These are phyloP conservation scores for Pandion haliaetus DNA, from an alignment of 2,113 vertebrate species.

Conservation along the genomic window DNA sequence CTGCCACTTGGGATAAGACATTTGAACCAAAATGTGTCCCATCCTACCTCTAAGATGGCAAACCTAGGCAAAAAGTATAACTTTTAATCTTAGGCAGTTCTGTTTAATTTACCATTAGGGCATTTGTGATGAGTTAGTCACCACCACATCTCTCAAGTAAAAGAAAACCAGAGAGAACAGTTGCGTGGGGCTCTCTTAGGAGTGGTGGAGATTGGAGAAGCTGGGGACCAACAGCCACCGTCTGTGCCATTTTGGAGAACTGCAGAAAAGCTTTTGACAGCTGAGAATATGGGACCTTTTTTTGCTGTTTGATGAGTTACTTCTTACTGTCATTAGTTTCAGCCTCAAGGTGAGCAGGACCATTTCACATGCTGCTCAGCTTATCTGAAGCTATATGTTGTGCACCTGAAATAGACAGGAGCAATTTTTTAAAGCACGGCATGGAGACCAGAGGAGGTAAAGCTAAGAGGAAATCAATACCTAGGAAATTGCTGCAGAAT, in stretches of 20 bases:
- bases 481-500: background rate
- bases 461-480: conserved; percentile 18
- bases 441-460: background rate
- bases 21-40: background rate
- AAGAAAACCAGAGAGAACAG: background rate
- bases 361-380: background rate
- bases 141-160: background rate
- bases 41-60: background rate
- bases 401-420: background rate
- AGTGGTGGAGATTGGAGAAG: background rate
- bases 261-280: background rate
- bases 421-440: background rate
- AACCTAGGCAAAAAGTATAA: background rate
- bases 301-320: background rate
- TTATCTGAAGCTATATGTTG: background rate
- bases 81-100: background rate
- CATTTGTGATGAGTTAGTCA: background rate
- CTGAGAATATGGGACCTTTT: background rate
- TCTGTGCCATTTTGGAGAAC: background rate
- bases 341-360: background rate
- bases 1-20: background rate
- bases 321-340: background rate
- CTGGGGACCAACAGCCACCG: background rate
- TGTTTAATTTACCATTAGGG: background rate
- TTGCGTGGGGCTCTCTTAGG: background rate